These are phyloP conservation scores for Platyura marginata DNA, from an alignment of 1,140 invertebrate genomes.

Conservation along the genomic window DNA sequence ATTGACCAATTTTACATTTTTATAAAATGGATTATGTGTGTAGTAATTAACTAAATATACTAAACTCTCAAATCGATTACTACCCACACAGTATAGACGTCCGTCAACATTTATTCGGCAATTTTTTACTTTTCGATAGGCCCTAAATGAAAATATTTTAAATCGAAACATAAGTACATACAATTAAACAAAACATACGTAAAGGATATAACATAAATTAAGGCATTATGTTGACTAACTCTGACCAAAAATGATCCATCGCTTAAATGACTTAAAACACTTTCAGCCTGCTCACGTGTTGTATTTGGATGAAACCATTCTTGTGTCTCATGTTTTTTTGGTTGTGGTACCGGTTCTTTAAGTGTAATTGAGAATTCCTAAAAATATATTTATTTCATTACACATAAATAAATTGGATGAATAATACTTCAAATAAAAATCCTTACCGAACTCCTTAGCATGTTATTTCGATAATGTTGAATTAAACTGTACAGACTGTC, in stretches of 20 bases:
- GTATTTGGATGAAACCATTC: slow-evolving; percentile 83
- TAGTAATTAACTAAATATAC: slow-evolving; percentile 84
- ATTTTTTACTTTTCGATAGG: slow-evolving; percentile 87
- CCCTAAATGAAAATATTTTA: slow-evolving; percentile 31
- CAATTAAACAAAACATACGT: slow-evolving; percentile 32
- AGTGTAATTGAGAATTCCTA: slow-evolving; percentile 74
- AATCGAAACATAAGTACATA: background rate
- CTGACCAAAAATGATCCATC: slow-evolving; percentile 89
- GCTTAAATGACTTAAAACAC: slow-evolving; percentile 59
- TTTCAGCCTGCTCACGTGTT: slow-evolving; percentile 64
- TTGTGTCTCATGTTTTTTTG: slow-evolving; percentile 82
- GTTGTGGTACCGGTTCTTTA: slow-evolving; percentile 83
- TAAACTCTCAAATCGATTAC: slow-evolving; percentile 83
- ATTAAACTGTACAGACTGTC: slow-evolving; percentile 87
- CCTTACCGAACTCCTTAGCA: slow-evolving; percentile 58
- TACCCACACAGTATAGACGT: slow-evolving; percentile 74
- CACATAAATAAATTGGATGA: slow-evolving; percentile 1
- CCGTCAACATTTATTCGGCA: slow-evolving; percentile 86
- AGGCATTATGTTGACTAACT: slow-evolving; percentile 65
- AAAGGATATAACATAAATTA: slow-evolving; percentile 88
- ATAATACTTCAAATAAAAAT: slow-evolving; percentile 3
- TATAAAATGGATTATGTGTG: slow-evolving; percentile 76
- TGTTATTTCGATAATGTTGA: slow-evolving; percentile 73
- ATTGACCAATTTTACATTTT: slow-evolving; percentile 68
- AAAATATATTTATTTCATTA: slow-evolving; percentile 6